phyloP scores from a whole-genome alignment of 2,888 invertebrate species.

The Mythimna vitellina region DNA sequence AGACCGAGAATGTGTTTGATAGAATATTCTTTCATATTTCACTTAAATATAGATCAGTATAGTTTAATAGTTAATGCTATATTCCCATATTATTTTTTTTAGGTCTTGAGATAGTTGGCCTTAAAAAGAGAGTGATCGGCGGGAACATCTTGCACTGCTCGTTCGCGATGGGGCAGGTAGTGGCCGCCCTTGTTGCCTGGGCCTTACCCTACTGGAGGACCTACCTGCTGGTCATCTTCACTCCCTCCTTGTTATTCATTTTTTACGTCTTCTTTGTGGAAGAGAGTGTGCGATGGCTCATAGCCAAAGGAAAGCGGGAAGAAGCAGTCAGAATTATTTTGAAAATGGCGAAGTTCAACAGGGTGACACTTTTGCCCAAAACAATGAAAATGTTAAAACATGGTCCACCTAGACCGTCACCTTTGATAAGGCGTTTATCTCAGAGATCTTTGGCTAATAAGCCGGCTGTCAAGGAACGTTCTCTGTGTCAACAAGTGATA shows the following conservation, averaged over 20 bases:
- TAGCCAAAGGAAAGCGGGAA: slow-evolving; percentile 90
- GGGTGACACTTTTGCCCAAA: slow-evolving; percentile 78
- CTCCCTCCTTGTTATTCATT: slow-evolving; percentile 91
- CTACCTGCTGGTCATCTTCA: slow-evolving; percentile 91
- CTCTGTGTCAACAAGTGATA: slow-evolving; percentile 31
- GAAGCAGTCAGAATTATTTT: slow-evolving; percentile 86
- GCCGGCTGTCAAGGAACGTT: neutral
- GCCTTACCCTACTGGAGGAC: slow-evolving; percentile 92
- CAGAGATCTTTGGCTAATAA: neutral
- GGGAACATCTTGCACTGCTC: slow-evolving; percentile 92
- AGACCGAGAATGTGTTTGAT: too few species aligned
- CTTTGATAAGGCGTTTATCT: neutral
- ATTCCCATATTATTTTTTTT: slow-evolving; percentile 58
- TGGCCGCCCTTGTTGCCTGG: slow-evolving; percentile 91
- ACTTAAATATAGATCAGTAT: neutral
- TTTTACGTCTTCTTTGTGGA: slow-evolving; percentile 91
- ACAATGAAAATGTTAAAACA: slow-evolving; percentile 71
- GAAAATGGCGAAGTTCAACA: slow-evolving; percentile 85
- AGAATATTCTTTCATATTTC: too few species aligned
- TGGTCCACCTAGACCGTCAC: slow-evolving; percentile 23
- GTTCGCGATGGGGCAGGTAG: slow-evolving; percentile 92
- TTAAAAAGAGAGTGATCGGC: slow-evolving; percentile 92
- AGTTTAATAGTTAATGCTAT: neutral
- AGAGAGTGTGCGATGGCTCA: slow-evolving; percentile 93
- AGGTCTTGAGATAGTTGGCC: slow-evolving; percentile 93